These are phyloP conservation scores for mouse (Mus musculus) DNA, from an alignment of 2,113 vertebrate genomes.

Conservation along the genomic window DNA sequence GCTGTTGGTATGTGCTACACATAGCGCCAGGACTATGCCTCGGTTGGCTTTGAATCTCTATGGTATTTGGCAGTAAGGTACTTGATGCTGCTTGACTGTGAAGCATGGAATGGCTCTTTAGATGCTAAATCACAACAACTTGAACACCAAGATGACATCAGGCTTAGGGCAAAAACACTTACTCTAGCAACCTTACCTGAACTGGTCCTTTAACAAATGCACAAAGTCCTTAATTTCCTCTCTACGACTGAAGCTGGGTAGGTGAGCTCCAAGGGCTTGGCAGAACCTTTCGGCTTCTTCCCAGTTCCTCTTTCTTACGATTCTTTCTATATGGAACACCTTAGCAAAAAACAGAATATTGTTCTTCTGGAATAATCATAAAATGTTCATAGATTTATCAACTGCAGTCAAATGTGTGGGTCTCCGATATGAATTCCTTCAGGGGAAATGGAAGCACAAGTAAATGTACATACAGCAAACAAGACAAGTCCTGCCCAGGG, in stretches of 20 bases:
- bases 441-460: background rate
- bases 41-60: background rate
- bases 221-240: conserved; percentile 90
- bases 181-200: conserved; percentile 89
- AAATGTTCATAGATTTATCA: background rate
- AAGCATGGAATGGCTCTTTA: background rate
- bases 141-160: conserved; percentile 4
- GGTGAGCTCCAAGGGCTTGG: conserved; percentile 92
- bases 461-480: background rate
- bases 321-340: conserved; percentile 94
- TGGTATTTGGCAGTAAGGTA: background rate
- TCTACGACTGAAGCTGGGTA: conserved; percentile 91
- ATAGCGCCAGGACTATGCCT: background rate
- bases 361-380: conserved; percentile 6
- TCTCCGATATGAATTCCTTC: background rate
- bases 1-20: background rate
- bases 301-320: conserved; percentile 95
- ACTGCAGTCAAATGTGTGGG: background rate
- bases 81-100: background rate
- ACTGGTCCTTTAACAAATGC: conserved; percentile 86
- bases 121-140: conserved; percentile 6
- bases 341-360: conserved; percentile 79
- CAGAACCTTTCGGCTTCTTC: conserved; percentile 96
- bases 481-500: background rate
- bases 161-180: conserved; percentile 33